These are phyloP conservation scores for Acanthosoma haemorrhoidale DNA, from an alignment of 2,888 invertebrate genomes.

Conservation along the genomic window DNA sequence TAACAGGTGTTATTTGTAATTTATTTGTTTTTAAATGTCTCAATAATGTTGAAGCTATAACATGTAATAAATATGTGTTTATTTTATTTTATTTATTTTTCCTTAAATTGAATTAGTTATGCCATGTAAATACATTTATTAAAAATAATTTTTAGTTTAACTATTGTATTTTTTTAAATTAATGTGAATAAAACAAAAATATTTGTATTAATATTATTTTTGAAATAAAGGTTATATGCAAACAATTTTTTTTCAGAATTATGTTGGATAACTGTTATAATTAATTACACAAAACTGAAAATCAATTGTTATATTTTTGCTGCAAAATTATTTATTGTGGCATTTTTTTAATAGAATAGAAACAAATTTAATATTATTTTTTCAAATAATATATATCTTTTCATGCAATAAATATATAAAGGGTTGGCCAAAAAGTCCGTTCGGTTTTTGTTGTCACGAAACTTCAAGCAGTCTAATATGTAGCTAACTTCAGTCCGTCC, in stretches of 20 bases:
- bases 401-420: too few relatives aligned
- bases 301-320: too few relatives aligned
- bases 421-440: too few relatives aligned
- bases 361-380: background rate
- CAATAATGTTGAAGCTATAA: background rate
- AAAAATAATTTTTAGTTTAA: too few relatives aligned
- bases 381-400: too few relatives aligned
- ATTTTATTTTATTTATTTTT: conserved; percentile 10
- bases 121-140: background rate
- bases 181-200: background rate
- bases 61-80: conserved; percentile 9
- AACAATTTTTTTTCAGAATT: background rate
- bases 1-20: background rate
- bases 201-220: background rate
- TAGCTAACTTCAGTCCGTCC: too few relatives aligned
- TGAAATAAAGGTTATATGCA: background rate
- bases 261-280: background rate
- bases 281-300: too few relatives aligned
- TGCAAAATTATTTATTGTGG: too few relatives aligned
- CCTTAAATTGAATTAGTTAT: background rate
- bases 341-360: background rate
- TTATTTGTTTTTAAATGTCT: background rate
- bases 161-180: too few relatives aligned
- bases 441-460: too few relatives aligned
- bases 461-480: too few relatives aligned